Conservation (phyloP, 1,140 invertebrate species). For the Drosophila jambulina region DNA sequence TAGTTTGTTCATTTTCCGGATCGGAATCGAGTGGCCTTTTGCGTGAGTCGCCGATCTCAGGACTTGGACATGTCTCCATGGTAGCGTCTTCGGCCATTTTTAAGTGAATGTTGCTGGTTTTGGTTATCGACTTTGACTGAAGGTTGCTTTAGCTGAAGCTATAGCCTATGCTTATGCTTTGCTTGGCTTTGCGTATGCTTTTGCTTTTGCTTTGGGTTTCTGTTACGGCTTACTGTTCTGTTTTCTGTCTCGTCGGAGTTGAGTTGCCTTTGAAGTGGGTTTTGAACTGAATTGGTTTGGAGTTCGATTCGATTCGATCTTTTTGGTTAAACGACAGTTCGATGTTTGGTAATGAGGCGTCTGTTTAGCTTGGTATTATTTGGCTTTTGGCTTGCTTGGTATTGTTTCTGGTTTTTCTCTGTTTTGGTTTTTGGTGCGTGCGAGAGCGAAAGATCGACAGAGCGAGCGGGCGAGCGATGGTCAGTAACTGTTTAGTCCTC, state of each 20-base stretch:
- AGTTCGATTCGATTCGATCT: slow-evolving; percentile 30
- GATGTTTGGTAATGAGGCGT: slow-evolving; percentile 60
- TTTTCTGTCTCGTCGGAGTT: slow-evolving; percentile 26
- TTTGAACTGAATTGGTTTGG: slow-evolving; percentile 38
- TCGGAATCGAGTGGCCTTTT: slow-evolving; percentile 94
- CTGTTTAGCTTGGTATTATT: slow-evolving; percentile 57
- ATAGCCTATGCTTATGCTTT: slow-evolving; percentile 23
- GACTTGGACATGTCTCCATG: slow-evolving; percentile 91
- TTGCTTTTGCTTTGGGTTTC: slow-evolving; percentile 48
- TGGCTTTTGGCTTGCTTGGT: slow-evolving; percentile 42
- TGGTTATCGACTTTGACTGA: slow-evolving; percentile 49
- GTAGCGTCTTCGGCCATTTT: slow-evolving; percentile 89
- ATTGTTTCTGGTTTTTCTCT: slow-evolving; percentile 20
- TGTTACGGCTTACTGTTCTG: slow-evolving; percentile 28
- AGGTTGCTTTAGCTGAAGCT: slow-evolving; percentile 42
- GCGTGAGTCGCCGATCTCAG: slow-evolving; percentile 91
- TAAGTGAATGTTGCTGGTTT: slow-evolving; percentile 83
- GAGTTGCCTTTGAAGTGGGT: slow-evolving; percentile 22
- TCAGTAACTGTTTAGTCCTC: slow-evolving; percentile 37
- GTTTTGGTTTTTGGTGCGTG: slow-evolving; percentile 40
- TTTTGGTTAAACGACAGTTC: slow-evolving; percentile 39
- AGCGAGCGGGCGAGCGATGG: slow-evolving; percentile 33
- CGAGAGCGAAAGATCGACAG: slow-evolving; percentile 36
- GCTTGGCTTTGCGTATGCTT: slow-evolving; percentile 13
- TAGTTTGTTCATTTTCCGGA: slow-evolving; percentile 92